phyloP scores from a whole-genome alignment of 2,113 vertebrate genomes.

The Alligator mississippiensis region DNA sequence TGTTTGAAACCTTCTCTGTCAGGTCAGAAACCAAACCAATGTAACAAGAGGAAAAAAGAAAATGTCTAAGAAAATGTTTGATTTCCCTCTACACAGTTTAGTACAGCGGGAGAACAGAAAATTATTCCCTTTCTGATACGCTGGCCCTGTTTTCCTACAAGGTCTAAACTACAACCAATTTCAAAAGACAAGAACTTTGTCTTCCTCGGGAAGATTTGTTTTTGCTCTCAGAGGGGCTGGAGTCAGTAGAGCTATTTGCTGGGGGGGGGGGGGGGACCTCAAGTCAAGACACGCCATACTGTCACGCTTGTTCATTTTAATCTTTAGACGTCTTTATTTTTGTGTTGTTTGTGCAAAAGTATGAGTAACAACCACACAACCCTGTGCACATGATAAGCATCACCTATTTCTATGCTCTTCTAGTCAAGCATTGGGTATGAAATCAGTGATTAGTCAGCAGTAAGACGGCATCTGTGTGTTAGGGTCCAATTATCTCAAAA shows the following conservation, averaged over 20 bases:
- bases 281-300: background rate
- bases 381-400: background rate
- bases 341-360: background rate
- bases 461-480: accelerated
- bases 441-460: background rate
- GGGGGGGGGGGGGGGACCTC: background rate
- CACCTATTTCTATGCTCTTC: background rate
- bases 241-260: background rate
- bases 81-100: background rate
- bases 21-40: background rate
- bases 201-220: accelerated
- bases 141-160: background rate
- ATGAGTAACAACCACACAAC: background rate
- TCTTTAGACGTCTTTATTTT: background rate
- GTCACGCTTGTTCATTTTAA: accelerated
- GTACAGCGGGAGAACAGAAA: background rate
- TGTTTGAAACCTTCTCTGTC: background rate
- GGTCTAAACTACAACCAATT: background rate
- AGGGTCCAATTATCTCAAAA: background rate
- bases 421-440: background rate
- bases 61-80: background rate
- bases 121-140: background rate
- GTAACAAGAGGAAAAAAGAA: background rate
- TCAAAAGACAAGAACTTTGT: accelerated
- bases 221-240: background rate